A percentile compares a stretch with the other conserved stretches of the same genome.
These are phyloP conservation scores for Phyllopteryx taeniolatus DNA, from an alignment of 2,113 vertebrate species.

Conservation along the genomic window DNA sequence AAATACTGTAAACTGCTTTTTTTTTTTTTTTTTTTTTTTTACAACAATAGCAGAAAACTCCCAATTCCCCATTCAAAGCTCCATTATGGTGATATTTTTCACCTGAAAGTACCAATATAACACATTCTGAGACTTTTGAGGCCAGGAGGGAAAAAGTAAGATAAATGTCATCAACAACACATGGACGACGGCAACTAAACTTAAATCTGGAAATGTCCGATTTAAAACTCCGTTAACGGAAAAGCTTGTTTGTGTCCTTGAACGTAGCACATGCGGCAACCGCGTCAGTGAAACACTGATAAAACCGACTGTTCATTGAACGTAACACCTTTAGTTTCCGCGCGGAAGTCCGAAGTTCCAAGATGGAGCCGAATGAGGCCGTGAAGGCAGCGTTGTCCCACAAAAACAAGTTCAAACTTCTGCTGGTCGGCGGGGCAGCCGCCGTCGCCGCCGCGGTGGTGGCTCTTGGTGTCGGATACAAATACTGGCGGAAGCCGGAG, in stretches of 20 bases:
- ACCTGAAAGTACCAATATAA: neutral
- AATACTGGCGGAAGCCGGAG: constrained; percentile 53
- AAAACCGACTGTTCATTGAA: constrained; percentile 3
- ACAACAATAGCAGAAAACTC: no score
- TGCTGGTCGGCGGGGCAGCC: constrained; percentile 61
- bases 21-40: no score
- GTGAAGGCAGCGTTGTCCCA: constrained; percentile 9
- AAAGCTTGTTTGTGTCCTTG: neutral
- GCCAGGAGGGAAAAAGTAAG: no score
- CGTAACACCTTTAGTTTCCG: neutral
- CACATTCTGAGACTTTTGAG: neutral
- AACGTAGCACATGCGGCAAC: neutral
- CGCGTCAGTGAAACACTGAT: rapidly evolving
- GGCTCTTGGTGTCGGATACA: constrained; percentile 50
- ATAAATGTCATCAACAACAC: neutral
- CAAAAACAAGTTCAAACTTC: constrained; percentile 14
- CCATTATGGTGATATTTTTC: no score
- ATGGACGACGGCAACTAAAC: no score
- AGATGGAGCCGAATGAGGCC: constrained; percentile 48
- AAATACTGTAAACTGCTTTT: no score
- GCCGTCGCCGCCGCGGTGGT: constrained; percentile 33
- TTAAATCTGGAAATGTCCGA: neutral
- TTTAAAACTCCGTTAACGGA: neutral
- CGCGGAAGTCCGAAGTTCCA: constrained; percentile 17
- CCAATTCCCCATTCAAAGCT: no score